Percentiles rank a stretch among this genome's conserved stretches.
phyloP scores from a whole-genome alignment of 2,888 invertebrate genomes.

The Calliphora vomitoria region DNA sequence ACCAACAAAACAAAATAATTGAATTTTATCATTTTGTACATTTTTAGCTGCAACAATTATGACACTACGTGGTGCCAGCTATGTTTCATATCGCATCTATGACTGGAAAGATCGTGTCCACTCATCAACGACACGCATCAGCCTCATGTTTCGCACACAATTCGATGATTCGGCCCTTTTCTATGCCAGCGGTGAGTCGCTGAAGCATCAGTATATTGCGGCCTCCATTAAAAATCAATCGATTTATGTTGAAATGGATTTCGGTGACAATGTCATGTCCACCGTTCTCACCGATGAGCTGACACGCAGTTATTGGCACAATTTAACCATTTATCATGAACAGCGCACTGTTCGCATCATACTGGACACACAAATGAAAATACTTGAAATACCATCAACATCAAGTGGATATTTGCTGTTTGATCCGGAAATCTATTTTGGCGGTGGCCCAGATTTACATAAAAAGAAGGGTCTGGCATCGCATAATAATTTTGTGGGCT shows the following conservation, averaged over 20 bases:
- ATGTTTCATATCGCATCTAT: conserved; percentile 95
- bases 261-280: conserved; percentile 91
- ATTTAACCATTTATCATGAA: conserved; percentile 93
- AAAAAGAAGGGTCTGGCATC: conserved; percentile 93
- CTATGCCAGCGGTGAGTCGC: conserved; percentile 95
- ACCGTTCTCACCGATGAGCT: conserved; percentile 89
- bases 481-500: conserved; percentile 94
- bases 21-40: no score
- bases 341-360: conserved; percentile 90
- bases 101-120: conserved; percentile 96
- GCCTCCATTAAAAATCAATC: conserved; percentile 93
- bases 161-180: conserved; percentile 96
- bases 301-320: conserved; percentile 94
- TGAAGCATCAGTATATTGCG: conserved; percentile 94
- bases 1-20: background rate
- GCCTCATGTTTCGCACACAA: conserved; percentile 94
- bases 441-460: conserved; percentile 93
- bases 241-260: conserved; percentile 93
- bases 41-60: conserved; percentile 92
- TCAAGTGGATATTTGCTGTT: conserved; percentile 90
- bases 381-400: conserved; percentile 88
- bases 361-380: conserved; percentile 90
- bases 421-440: conserved; percentile 97
- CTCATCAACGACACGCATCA: conserved; percentile 93
- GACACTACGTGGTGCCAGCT: conserved; percentile 95